These are phyloP conservation scores for Odontomachus brunneus DNA, from an alignment of 1,140 invertebrate genomes.

Conservation along the genomic window DNA sequence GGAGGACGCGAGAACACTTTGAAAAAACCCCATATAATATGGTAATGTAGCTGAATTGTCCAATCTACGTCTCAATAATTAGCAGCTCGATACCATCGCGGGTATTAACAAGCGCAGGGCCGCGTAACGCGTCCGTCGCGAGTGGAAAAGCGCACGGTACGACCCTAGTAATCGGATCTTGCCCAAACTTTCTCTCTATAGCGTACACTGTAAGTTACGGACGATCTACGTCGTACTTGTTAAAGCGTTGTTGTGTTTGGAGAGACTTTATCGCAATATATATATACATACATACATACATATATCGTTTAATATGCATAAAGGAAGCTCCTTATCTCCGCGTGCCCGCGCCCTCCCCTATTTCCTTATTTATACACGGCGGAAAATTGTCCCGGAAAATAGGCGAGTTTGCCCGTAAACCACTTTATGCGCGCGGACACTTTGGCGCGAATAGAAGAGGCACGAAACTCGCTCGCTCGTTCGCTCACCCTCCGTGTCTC, in stretches of 20 bases:
- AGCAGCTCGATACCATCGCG: conserved; percentile 4
- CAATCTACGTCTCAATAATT: background rate
- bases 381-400: conserved; percentile 30
- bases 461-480: background rate
- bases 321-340: background rate
- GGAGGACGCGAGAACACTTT: background rate
- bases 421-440: conserved; percentile 11
- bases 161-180: background rate
- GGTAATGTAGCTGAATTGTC: too few species aligned
- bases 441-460: conserved; percentile 2
- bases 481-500: too few species aligned
- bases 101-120: background rate
- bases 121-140: too few species aligned
- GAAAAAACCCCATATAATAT: too few species aligned
- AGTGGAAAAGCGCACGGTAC: background rate
- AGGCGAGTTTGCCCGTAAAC: conserved; percentile 36
- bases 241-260: conserved; percentile 26
- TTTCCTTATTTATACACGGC: conserved; percentile 20
- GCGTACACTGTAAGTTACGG: conserved; percentile 6
- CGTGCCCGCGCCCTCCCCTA: background rate
- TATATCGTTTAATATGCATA: conserved; percentile 27
- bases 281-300: conserved; percentile 6
- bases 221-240: conserved; percentile 17
- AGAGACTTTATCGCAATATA: conserved; percentile 26
- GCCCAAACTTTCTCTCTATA: background rate